phyloP scores from a whole-genome alignment of 2,888 invertebrate species.

The Auanema sp. region DNA sequence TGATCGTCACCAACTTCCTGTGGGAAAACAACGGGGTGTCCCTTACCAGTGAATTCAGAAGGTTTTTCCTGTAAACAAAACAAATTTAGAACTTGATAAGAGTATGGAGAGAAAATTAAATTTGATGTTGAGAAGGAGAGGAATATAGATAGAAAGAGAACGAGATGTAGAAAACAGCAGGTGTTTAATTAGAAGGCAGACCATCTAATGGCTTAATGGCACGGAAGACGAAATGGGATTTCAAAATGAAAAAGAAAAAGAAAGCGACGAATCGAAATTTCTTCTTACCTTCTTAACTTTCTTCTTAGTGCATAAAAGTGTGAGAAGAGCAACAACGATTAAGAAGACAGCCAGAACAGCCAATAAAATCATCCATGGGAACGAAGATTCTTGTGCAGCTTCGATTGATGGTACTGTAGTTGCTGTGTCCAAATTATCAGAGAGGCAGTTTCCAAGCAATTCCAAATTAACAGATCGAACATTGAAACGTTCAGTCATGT shows the following conservation, averaged over 20 bases:
- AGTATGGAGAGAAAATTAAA: background rate
- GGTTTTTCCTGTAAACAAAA: slow-evolving; percentile 24
- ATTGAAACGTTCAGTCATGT: slow-evolving; percentile 53
- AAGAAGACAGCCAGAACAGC: slow-evolving; percentile 82
- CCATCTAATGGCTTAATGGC: too few species aligned
- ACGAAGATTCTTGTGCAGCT: slow-evolving; percentile 65
- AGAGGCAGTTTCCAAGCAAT: slow-evolving; percentile 32
- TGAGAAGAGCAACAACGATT: slow-evolving; percentile 76
- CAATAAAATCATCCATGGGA: slow-evolving; percentile 78
- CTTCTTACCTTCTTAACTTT: slow-evolving; percentile 63
- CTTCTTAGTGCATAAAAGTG: slow-evolving; percentile 35
- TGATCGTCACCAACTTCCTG: slow-evolving; percentile 86
- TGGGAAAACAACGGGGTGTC: slow-evolving; percentile 85
- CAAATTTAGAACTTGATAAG: background rate
- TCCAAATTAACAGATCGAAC: slow-evolving; percentile 37
- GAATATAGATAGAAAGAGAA: background rate
- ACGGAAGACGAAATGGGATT: slow-evolving; percentile 6
- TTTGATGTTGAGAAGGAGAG: background rate
- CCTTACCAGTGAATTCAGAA: slow-evolving; percentile 67
- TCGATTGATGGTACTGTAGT: slow-evolving; percentile 36
- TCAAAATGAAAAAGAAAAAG: background rate
- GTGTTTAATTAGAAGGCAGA: background rate
- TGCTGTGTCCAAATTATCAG: slow-evolving; percentile 17
- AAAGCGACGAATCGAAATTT: slow-evolving; percentile 16
- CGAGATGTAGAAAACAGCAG: background rate